Percentiles rank a stretch among this genome's conserved stretches.
phyloP scores from a whole-genome alignment of 2,797 vertebrate genomes.

The Carapus acus region DNA sequence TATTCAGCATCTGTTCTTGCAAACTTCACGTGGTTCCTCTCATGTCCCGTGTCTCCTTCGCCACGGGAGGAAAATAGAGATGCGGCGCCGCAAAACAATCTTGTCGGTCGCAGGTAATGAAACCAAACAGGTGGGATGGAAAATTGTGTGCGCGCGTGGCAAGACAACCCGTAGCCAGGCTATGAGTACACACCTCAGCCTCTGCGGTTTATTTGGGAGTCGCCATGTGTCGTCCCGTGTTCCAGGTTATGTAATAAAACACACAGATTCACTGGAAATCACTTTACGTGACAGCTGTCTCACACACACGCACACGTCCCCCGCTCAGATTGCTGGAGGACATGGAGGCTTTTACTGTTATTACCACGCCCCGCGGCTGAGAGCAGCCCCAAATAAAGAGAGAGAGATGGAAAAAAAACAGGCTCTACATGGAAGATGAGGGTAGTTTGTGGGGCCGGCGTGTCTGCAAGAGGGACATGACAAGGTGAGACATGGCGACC shows the following conservation, averaged over 20 bases:
- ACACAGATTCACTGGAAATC: background rate
- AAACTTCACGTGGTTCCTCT: conserved; percentile 7
- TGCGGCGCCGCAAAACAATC: conserved; percentile 14
- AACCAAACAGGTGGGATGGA: conserved; percentile 26
- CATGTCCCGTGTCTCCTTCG: background rate
- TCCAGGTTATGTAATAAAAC: background rate
- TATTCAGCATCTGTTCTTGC: conserved; percentile 3
- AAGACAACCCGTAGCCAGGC: conserved; percentile 8
- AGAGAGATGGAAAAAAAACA: conserved; percentile 42
- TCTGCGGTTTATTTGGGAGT: background rate
- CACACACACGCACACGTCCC: no score
- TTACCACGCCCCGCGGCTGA: conserved; percentile 50
- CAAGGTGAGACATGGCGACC: conserved; percentile 29
- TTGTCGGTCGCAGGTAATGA: conserved; percentile 26
- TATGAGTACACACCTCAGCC: background rate
- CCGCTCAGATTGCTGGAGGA: conserved; percentile 47
- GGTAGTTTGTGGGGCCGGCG: no score
- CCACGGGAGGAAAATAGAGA: conserved; percentile 4
- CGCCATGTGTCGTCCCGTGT: background rate
- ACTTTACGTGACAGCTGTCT: conserved; percentile 38
- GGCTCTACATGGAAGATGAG: conserved; percentile 57
- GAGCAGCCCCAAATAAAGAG: conserved; percentile 47
- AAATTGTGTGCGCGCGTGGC: conserved; percentile 4
- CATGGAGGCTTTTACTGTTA: conserved; percentile 41
- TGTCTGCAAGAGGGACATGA: conserved; percentile 54